phyloP scores from a whole-genome alignment of 2,797 vertebrate species.

The Salmo trutta region DNA sequence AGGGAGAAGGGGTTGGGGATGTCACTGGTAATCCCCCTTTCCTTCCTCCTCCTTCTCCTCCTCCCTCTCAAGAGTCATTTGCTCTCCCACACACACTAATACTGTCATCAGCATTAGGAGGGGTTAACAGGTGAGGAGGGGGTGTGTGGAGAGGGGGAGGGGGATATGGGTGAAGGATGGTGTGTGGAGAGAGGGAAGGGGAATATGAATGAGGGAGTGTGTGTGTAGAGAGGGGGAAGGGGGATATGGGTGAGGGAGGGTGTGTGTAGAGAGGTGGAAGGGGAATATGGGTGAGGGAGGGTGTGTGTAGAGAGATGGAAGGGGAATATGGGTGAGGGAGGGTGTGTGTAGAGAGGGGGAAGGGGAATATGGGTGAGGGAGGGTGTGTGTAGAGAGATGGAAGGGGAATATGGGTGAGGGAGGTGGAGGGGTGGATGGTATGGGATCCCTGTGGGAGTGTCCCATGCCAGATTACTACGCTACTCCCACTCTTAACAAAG shows the following conservation, averaged over 20 bases:
- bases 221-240: background rate
- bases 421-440: background rate
- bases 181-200: background rate
- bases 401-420: background rate
- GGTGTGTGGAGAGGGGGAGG: background rate
- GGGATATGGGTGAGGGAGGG: background rate
- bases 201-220: background rate
- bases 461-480: background rate
- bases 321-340: background rate
- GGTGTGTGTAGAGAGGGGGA: too few species aligned
- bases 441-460: background rate
- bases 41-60: background rate
- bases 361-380: too few species aligned
- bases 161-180: background rate
- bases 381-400: too few species aligned
- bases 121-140: background rate
- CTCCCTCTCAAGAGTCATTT: background rate
- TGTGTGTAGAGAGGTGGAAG: too few species aligned
- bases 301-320: background rate
- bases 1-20: too few species aligned
- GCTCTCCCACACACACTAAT: background rate
- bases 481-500: background rate
- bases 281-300: background rate
- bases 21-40: too few species aligned
- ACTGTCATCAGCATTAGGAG: background rate